phyloP scores from a whole-genome alignment of 2,888 invertebrate genomes.

The Epinotia brunnichana region DNA sequence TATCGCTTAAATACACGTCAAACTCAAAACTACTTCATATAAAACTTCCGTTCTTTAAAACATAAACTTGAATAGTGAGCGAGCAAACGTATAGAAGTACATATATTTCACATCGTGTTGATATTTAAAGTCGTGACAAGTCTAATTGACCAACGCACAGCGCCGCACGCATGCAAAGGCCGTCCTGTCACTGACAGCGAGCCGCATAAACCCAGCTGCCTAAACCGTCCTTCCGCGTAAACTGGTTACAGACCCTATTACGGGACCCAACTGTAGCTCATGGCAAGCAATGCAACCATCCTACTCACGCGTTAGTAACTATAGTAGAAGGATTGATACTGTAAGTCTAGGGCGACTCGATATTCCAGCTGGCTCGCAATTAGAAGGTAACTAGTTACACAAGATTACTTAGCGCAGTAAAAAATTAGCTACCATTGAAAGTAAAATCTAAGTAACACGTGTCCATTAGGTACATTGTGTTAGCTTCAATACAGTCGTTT shows the following conservation, averaged over 20 bases:
- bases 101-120: slow-evolving; percentile 3
- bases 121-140: slow-evolving; percentile 49
- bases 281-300: slow-evolving; percentile 28
- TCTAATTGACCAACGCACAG: slow-evolving; percentile 64
- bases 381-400: slow-evolving; percentile 54
- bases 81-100: not conserved
- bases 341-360: slow-evolving; percentile 28
- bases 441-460: slow-evolving; percentile 42
- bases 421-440: slow-evolving; percentile 42
- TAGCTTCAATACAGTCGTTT: not conserved
- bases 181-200: slow-evolving; percentile 68
- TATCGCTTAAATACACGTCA: not conserved
- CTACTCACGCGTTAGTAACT: slow-evolving; percentile 18
- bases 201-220: slow-evolving; percentile 66
- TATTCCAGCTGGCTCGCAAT: slow-evolving; percentile 54
- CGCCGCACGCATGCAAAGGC: slow-evolving; percentile 63
- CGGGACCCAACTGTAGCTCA: slow-evolving; percentile 49
- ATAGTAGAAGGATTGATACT: slow-evolving; percentile 27
- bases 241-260: slow-evolving; percentile 64
- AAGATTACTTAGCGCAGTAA: slow-evolving; percentile 51
- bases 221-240: slow-evolving; percentile 77
- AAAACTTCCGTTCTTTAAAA: not conserved
- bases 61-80: not conserved
- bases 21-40: not conserved
- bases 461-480: slow-evolving; percentile 33